Conservation (phyloP, 1,140 invertebrate genomes). For the Trachymyrmex septentrionalis region DNA sequence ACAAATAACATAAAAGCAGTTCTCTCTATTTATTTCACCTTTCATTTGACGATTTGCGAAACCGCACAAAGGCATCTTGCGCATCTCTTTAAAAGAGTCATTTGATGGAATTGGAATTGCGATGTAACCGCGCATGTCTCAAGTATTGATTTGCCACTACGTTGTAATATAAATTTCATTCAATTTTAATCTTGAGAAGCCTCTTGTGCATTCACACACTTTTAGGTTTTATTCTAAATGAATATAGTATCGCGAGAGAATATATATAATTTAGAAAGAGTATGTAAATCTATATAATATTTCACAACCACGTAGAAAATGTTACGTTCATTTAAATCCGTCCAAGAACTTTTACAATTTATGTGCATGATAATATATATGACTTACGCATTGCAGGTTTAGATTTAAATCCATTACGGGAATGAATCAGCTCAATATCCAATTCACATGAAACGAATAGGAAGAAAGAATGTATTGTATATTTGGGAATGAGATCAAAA, state of each 20-base stretch:
- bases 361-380: background rate
- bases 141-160: slow-evolving; percentile 28
- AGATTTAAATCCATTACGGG: background rate
- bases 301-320: background rate
- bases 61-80: background rate
- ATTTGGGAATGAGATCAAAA: background rate
- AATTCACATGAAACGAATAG: background rate
- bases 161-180: slow-evolving; percentile 5
- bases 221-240: slow-evolving; percentile 2
- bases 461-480: background rate
- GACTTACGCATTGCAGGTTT: background rate
- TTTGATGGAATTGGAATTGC: slow-evolving; percentile 16
- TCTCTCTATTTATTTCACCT: slow-evolving; percentile 32
- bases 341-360: background rate
- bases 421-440: background rate
- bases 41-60: background rate
- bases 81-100: background rate
- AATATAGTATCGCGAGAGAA: background rate
- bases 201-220: background rate
- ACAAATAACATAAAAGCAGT: background rate
- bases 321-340: slow-evolving; percentile 4
- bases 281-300: slow-evolving; percentile 5
- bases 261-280: background rate
- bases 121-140: slow-evolving; percentile 19
- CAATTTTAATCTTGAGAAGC: background rate